These are phyloP conservation scores for Camelus dromedarius DNA, from an alignment of 2,113 vertebrate genomes.

Conservation along the genomic window DNA sequence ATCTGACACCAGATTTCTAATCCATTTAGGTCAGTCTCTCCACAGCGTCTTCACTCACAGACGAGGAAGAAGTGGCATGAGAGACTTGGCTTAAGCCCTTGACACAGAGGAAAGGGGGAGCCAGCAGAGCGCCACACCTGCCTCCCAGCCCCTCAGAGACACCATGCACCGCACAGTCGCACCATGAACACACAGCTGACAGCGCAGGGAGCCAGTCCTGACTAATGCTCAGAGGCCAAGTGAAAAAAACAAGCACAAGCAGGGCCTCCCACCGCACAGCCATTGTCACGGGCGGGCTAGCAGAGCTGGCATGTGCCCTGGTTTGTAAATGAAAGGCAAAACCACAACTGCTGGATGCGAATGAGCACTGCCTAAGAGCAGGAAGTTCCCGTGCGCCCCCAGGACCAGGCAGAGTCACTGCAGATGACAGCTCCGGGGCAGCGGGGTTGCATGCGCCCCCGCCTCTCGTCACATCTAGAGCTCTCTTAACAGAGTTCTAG, in stretches of 20 bases:
- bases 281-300: rapidly evolving
- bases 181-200: not conserved
- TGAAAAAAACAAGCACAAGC: not conserved
- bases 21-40: not conserved
- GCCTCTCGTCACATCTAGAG: rapidly evolving
- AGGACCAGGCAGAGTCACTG: rapidly evolving
- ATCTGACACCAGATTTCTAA: not conserved
- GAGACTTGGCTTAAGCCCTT: not conserved
- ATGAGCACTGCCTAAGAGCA: rapidly evolving
- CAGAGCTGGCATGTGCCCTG: rapidly evolving
- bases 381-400: rapidly evolving
- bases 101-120: not conserved
- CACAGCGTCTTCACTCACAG: not conserved
- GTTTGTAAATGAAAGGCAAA: not conserved
- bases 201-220: not conserved
- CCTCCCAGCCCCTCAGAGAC: too few species aligned
- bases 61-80: not conserved
- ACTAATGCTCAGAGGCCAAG: not conserved
- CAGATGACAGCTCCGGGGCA: rapidly evolving
- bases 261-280: rapidly evolving
- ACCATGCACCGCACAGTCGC: not conserved
- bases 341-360: rapidly evolving
- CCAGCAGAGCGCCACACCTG: not conserved
- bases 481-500: not conserved
- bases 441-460: rapidly evolving